Evolutionary conservation across 1,140 invertebrate genomes (phyloP), one percentile per base, ranked within the genome.

Genomic region (Grapholita molesta): DNA sequence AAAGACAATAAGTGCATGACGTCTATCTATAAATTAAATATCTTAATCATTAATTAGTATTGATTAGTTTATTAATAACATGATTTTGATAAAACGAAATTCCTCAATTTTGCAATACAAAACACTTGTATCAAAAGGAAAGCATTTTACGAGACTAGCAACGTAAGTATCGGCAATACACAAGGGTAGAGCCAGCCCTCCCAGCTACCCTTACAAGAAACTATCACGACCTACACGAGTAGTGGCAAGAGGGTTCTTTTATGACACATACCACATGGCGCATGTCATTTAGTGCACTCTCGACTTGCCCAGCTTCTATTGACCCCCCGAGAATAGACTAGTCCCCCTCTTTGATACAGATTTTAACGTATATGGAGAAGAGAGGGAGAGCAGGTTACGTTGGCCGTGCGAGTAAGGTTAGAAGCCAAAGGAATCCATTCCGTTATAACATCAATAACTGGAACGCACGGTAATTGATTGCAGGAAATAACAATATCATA

Each of bases 181-280:
- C 55, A 0, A 61, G 24, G 55, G 53, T 12, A 57, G 24, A 25
- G 7, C 53, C 55, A 28, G 12, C 53, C 53, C 35, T 38, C 35
- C 24, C 24, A 12, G 23, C 55, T 7, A 61, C 81, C 84, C 86
- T 86, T 83, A 86, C 83, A 88, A 85, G 83, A 83, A 84, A 87
- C 81, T 86, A 83, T 85, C 83, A 76, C 78, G 68, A 78, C 70
- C 79, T 76, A 83, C 80, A 87, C 77, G 77, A 81, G 73, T 83
- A 80, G 77, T 80, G 74, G 73, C 75, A 73, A 77, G 84, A 86
- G 86, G 88, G 86, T 88, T 68, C 79, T 90, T 86, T 90, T 89
- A 88, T 90, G 76, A 82, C 80, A 70, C 69, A 73, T 73, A 77
- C 76, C 88, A 90, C 83, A 86, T 90, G 88, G 81, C 83, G 83